Conservation (phyloP, 2,797 vertebrate species). For the Geotrypetes seraphini region DNA sequence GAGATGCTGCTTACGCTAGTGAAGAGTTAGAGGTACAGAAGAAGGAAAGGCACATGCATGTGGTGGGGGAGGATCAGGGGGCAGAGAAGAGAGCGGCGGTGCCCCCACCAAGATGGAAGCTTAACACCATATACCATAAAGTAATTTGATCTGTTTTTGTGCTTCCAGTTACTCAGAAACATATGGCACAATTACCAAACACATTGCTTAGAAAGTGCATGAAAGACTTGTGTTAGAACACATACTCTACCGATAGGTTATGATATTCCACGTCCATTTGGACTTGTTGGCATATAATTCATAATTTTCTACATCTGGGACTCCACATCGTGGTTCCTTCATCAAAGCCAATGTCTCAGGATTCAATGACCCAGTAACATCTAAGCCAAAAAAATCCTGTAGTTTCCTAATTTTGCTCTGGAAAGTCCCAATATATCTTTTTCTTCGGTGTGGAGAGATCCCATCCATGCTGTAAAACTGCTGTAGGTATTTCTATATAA, state of each 20-base stretch:
- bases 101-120: no score
- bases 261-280: not conserved
- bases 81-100: no score
- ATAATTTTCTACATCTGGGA: not conserved
- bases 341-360: not conserved
- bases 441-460: not conserved
- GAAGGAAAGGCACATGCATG: no score
- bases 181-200: no score
- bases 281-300: not conserved
- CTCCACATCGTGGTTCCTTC: not conserved
- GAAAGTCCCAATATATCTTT: accelerated
- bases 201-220: no score
- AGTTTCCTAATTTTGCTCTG: not conserved
- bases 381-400: not conserved
- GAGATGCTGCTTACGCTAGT: no score
- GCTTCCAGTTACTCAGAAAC: not conserved
- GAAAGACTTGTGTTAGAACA: no score
- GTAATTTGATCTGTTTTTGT: not conserved
- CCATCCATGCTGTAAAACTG: not conserved
- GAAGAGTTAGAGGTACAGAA: no score
- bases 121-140: no score
- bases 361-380: not conserved
- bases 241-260: not conserved
- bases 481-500: not conserved
- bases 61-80: no score